These are phyloP conservation scores for Orbicella faveolata DNA, from an alignment of 64 coral and sea anemone species.

Conservation along the genomic window DNA sequence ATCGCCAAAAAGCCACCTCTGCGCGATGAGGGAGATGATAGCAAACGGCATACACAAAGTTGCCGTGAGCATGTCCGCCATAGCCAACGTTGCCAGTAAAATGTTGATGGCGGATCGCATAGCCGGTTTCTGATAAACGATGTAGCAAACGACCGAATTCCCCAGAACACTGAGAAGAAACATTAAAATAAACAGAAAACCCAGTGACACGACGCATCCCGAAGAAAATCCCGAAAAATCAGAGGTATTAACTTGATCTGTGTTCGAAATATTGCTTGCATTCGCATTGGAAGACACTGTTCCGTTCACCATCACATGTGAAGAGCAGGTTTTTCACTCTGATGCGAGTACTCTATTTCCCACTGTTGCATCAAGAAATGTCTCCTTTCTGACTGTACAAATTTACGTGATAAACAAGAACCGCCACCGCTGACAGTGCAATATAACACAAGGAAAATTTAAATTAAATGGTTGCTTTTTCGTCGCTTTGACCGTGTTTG, in stretches of 20 bases:
- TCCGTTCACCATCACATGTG: constrained; percentile 21
- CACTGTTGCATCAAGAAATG: constrained; percentile 9
- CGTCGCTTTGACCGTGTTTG: neutral
- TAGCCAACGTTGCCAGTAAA: constrained; percentile 80
- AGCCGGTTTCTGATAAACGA: constrained; percentile 96
- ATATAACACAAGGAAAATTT: neutral
- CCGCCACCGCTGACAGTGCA: neutral
- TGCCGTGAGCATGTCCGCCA: constrained; percentile 83
- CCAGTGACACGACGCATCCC: constrained; percentile 48
- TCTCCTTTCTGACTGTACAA: neutral
- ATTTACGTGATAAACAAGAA: neutral
- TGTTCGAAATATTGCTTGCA: neutral
- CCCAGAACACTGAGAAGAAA: constrained; percentile 71
- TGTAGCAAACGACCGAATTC: constrained; percentile 91
- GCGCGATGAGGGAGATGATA: constrained; percentile 65
- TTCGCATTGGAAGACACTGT: constrained; percentile 17
- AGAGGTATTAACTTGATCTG: neutral
- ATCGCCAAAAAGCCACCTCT: constrained; percentile 79
- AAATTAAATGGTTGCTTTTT: neutral
- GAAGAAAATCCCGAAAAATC: neutral
- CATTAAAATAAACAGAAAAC: constrained; percentile 79
- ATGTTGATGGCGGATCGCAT: constrained; percentile 98
- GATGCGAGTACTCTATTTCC: neutral
- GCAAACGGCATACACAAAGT: constrained; percentile 84
- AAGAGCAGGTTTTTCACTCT: neutral